Conservation (phyloP, 1,140 invertebrate genomes). For the Calliopsis andreniformis region DNA sequence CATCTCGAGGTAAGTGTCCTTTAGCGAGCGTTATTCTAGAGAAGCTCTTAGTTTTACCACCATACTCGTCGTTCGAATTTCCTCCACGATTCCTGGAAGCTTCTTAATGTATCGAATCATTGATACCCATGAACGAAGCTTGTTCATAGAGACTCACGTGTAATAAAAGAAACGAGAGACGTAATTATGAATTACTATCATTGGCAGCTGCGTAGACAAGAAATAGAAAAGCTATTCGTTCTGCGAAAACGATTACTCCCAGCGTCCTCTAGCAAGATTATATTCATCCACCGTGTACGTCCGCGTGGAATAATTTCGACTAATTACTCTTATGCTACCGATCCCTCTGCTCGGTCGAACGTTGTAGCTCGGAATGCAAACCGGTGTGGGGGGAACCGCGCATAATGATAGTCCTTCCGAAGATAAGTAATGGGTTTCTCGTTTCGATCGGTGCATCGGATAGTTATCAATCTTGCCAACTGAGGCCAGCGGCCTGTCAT, state of each 20-base stretch:
- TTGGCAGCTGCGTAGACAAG: background rate
- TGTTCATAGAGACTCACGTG: background rate
- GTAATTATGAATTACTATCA: background rate
- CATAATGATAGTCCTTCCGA: slow-evolving; percentile 74
- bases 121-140: background rate
- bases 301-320: slow-evolving; percentile 46
- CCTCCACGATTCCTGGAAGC: background rate
- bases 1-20: slow-evolving; percentile 85
- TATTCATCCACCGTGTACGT: slow-evolving; percentile 5
- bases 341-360: slow-evolving; percentile 47
- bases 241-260: background rate
- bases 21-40: slow-evolving; percentile 8
- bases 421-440: slow-evolving; percentile 76
- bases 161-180: background rate
- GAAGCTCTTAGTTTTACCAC: slow-evolving; percentile 17
- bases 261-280: background rate
- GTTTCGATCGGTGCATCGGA: slow-evolving; percentile 74
- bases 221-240: background rate
- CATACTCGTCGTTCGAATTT: background rate
- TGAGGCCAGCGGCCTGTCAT: slow-evolving; percentile 69
- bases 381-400: slow-evolving; percentile 38
- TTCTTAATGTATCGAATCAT: background rate
- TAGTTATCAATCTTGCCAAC: slow-evolving; percentile 74
- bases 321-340: slow-evolving; percentile 63
- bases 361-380: slow-evolving; percentile 35